A percentile compares a stretch with the other conserved stretches of the same genome.
Evolutionary conservation across 2,888 invertebrate species (phyloP).

Genomic region (Ganaspis brasiliensis): DNA sequence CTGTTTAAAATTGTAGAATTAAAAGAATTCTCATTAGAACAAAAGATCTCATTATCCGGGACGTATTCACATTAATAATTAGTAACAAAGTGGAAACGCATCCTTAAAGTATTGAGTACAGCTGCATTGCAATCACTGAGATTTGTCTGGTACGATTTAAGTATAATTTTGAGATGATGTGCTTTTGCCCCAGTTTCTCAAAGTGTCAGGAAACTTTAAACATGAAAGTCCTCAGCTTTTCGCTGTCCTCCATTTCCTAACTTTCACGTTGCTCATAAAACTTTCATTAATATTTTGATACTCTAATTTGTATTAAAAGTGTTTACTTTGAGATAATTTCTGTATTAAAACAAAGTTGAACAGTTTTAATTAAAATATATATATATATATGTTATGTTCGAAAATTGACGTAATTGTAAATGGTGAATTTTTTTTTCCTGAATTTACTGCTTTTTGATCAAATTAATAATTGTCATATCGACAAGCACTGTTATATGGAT

Average conservation of each 20-base stretch:
- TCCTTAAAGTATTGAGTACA: neutral
- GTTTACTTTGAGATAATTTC: slow-evolving; percentile 2
- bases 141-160: slow-evolving; percentile 6
- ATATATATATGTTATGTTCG: neutral
- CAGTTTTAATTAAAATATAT: neutral
- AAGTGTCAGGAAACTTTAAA: slow-evolving; percentile 40
- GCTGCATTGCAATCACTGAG: neutral
- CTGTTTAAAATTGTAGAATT: too few relatives aligned
- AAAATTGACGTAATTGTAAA: too few relatives aligned
- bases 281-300: slow-evolving; percentile 23
- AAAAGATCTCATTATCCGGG: too few relatives aligned
- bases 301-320: slow-evolving; percentile 3
- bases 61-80: neutral
- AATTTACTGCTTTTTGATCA: too few relatives aligned
- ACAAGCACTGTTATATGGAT: too few relatives aligned
- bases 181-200: slow-evolving; percentile 29
- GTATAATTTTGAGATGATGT: slow-evolving; percentile 23
- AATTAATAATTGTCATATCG: too few relatives aligned
- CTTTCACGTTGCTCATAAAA: slow-evolving; percentile 1
- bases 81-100: neutral
- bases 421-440: too few relatives aligned
- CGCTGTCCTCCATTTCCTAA: slow-evolving; percentile 17
- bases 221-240: slow-evolving; percentile 27
- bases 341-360: neutral
- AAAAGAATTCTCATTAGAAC: too few relatives aligned